Evolutionary conservation across 2,888 invertebrate genomes (phyloP).

Genomic region (Panzeria rudis): DNA sequence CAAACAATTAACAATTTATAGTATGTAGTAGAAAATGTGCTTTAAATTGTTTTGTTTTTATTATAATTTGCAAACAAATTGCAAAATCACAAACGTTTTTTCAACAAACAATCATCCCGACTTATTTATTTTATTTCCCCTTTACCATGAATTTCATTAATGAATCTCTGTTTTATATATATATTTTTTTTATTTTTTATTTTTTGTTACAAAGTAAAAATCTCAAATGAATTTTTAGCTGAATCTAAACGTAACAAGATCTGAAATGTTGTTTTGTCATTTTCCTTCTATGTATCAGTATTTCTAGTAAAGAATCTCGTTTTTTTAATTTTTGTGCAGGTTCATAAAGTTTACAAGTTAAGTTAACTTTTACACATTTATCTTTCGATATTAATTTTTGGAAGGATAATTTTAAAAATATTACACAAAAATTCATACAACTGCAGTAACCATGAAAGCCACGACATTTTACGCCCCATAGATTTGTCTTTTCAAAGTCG

Average conservation of each 20-base stretch:
- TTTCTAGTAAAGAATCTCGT: neutral
- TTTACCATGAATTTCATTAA: conserved; percentile 10
- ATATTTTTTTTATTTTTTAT: neutral
- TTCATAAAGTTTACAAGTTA: neutral
- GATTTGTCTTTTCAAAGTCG: too few species aligned
- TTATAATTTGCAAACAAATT: conserved; percentile 33
- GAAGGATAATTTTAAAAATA: too few species aligned
- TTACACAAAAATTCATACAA: too few species aligned
- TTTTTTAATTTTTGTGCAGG: neutral
- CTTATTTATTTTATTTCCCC: neutral
- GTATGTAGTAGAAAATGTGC: conserved; percentile 55
- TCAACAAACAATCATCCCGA: neutral
- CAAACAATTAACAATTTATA: conserved; percentile 55
- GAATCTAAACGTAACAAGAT: neutral
- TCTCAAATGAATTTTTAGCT: conserved; percentile 27
- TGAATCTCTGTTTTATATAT: conserved; percentile 45
- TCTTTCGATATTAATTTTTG: too few species aligned
- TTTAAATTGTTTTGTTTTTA: conserved; percentile 37
- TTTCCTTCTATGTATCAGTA: neutral
- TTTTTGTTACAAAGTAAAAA: conserved; percentile 1
- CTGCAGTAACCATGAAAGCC: too few species aligned
- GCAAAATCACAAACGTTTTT: conserved; percentile 20
- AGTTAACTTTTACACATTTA: too few species aligned
- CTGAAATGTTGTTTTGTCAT: conserved; percentile 23
- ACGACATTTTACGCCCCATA: too few species aligned